These are phyloP conservation scores for Drosophila imparisetae DNA, from an alignment of 2,888 invertebrate species.

Conservation along the genomic window DNA sequence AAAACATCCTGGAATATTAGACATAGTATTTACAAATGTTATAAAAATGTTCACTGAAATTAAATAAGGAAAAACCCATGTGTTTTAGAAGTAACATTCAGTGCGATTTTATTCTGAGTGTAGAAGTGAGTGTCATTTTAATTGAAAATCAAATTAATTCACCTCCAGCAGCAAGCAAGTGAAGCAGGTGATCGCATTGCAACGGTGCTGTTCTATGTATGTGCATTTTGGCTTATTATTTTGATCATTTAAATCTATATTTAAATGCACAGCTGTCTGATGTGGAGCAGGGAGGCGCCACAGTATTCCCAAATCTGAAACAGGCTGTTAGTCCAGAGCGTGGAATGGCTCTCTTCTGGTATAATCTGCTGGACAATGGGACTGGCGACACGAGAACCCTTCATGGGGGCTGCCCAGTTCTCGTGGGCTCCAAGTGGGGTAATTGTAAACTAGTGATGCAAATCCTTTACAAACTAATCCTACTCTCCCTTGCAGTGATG, in stretches of 20 bases:
- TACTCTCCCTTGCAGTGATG: constrained; percentile 29
- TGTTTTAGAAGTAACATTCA: neutral
- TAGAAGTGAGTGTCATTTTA: neutral
- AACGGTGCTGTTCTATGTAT: constrained; percentile 96
- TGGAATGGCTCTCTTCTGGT: constrained; percentile 85
- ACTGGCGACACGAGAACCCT: constrained; percentile 57
- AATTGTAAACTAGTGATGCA: constrained; percentile 1
- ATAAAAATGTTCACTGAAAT: neutral
- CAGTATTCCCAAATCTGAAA: constrained; percentile 95
- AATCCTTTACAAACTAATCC: neutral
- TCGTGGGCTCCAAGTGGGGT: constrained; percentile 82
- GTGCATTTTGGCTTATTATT: neutral
- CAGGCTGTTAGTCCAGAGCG: constrained; percentile 94
- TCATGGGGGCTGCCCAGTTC: constrained; percentile 80
- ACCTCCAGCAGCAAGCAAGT: neutral
- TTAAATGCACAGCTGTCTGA: constrained; percentile 91
- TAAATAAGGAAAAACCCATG: neutral
- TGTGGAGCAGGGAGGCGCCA: constrained; percentile 97
- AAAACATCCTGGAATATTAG: neutral
- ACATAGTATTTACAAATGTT: neutral
- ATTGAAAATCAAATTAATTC: neutral
- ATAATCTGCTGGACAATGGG: constrained; percentile 69
- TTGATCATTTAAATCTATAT: neutral
- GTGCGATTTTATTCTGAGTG: neutral
- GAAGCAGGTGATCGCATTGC: constrained; percentile 94